A percentile compares a stretch with the other conserved stretches of the same genome.
Evolutionary conservation across 2,888 invertebrate species (phyloP).

Genomic region (Nephrotoma flavescens): DNA sequence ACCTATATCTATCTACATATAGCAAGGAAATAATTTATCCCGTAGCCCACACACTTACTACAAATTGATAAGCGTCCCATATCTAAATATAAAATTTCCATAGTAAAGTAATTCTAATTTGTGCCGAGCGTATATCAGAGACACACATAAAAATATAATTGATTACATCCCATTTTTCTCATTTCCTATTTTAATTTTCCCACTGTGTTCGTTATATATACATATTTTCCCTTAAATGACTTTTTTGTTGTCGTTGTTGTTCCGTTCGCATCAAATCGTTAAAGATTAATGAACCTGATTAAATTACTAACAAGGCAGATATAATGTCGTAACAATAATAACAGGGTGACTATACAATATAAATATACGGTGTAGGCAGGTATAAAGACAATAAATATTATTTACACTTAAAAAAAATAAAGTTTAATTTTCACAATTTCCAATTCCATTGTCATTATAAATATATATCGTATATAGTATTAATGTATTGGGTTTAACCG

Average conservation of each 20-base stretch:
- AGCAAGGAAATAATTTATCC: not conserved
- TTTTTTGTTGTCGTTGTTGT: not conserved
- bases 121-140: not conserved
- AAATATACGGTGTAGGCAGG: not conserved
- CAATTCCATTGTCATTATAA: not conserved
- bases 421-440: not conserved
- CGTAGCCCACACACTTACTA: not conserved
- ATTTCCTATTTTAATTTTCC: not conserved
- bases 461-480: not conserved
- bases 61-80: not conserved
- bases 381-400: not conserved
- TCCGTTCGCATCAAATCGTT: not conserved
- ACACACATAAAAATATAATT: not conserved
- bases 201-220: not conserved
- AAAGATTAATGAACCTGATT: not conserved
- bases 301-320: not conserved
- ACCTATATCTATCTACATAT: not conserved
- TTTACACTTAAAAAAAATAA: not conserved
- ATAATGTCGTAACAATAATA: not conserved
- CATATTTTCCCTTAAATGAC: not conserved
- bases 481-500: not conserved
- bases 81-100: not conserved
- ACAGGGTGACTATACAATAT: not conserved
- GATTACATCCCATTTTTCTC: not conserved
- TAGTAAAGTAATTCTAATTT: not conserved